Evolutionary conservation across 2,113 vertebrate genomes (phyloP), one percentile per base, ranked within the genome.

Genomic region (Lanius ludovicianus): DNA sequence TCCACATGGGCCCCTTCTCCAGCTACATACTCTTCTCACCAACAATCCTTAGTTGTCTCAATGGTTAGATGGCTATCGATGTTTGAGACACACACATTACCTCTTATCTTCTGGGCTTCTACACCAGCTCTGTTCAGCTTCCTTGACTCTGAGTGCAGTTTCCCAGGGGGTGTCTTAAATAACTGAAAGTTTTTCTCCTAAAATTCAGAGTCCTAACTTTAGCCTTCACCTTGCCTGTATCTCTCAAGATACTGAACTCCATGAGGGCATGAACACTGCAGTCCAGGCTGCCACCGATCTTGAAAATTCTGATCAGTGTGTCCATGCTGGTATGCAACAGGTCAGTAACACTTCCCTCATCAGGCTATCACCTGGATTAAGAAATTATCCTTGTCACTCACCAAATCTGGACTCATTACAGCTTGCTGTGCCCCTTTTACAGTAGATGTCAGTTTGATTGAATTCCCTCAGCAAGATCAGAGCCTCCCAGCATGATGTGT

Each of bases 41-140:
- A 68, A 11, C 9, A 52, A 5, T 27, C 17, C 21, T 42, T 25
- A 21, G 1, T 27, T 59, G 31, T 57, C 31, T 52, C 14, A 57
- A 3, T 9, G 31, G 17, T 52, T 52, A 17, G 17, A 31, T 52
- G 21, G 4, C 44, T 30, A 15, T 21, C 0, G 0, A 17, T 52
- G 33, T 28, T 47, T 47, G 28, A 60, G 39, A 37, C 12, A 39
- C 4, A 39, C 3, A 16, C 14, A 23, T 68, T 52, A 11, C 3
- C 11, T 50, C 22, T 65, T 41, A 30, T 49, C 20, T 37, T 52
- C 39, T 69, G 33, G 63, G 10, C 22, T 60, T 78, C 63, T 60
- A 13, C 28, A 23, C 22, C 31, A 60, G 15, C 11, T 83, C 25
- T 65, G 11, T 35, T 49, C 39, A 42, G 13, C 16, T 60, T 35